Base-by-base conservation (phyloP, 2,113 vertebrate species). In the Epinephelus moara region DNA sequence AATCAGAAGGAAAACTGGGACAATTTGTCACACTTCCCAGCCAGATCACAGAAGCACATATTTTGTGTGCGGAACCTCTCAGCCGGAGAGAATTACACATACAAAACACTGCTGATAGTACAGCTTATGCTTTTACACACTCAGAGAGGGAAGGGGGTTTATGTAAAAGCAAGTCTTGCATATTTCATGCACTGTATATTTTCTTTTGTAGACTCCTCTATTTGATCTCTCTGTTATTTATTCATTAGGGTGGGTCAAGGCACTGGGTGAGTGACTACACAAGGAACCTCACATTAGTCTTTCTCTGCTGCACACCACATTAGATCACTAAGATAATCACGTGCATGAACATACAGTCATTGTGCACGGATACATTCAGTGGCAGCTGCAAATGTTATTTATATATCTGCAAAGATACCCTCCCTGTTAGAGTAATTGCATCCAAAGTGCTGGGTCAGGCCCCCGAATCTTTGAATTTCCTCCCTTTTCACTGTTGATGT, bases 151-250 rank as follows among this genome's bases (percentile, higher is more conserved):
- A 52, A 13, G 8, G 49, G 47, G 50, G 11, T 66, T 72, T 62
- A 76, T 71, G n/a, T 60, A n/a, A 77, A 82, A 59, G 23, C 18
- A 52, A 33, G 23, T 52, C 21, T 18, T 88, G 4, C 67, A 69
- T 89, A 33, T 86, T 85, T 89, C 15, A 81, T 75, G 53, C 17
- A 19, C 25, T 60, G 14, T 59, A 50, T 25, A n/a, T 62, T 89
- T 79, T 88, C 78, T 83, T 87, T 90, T 75, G 82, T 57, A 50
- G 62, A 62, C 21, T 72, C 40, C 23, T 83, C 61, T 50, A 82
- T 86, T 84, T 82, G 83, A 88, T 91, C 70, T 70, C 30, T 70
- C 45, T 71, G 6, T 89, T 78, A 89, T 78, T 87, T 90, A 90
- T 92, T 92, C 73, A 91, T 89, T 42, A 82, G 67, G 14, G 6